These are phyloP conservation scores for Taurulus bubalis DNA, from an alignment of 2,113 vertebrate species.

Conservation along the genomic window DNA sequence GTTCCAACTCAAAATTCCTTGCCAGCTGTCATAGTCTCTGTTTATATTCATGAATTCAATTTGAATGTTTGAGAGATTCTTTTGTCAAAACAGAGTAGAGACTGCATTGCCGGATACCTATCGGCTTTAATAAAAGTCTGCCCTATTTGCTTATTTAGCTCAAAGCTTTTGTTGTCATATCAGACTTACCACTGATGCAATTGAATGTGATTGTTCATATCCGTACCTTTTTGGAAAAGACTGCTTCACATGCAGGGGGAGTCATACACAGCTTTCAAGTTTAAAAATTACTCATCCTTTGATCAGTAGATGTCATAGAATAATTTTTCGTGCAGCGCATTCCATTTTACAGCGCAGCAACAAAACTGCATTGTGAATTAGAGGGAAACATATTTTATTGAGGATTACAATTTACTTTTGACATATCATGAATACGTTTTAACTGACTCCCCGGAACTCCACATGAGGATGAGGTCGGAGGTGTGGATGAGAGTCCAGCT, in stretches of 20 bases:
- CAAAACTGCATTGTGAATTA: background rate
- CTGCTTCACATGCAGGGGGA: constrained; percentile 28
- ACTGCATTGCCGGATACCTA: constrained; percentile 40
- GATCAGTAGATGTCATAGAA: constrained; percentile 15
- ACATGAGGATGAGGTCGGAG: background rate
- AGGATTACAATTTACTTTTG: background rate
- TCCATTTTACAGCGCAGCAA: background rate
- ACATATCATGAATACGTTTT: background rate
- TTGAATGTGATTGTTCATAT: constrained; percentile 37
- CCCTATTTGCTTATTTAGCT: constrained; percentile 54
- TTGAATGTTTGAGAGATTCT: constrained; percentile 67
- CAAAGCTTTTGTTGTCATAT: constrained; percentile 50
- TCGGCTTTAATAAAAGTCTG: constrained; percentile 48
- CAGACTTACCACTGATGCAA: constrained; percentile 22
- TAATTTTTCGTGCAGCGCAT: background rate
- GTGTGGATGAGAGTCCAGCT: background rate
- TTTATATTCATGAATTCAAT: constrained; percentile 76
- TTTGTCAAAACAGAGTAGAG: constrained; percentile 62
- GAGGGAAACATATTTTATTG: background rate
- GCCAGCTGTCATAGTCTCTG: constrained; percentile 60
- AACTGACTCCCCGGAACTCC: background rate
- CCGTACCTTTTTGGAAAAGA: background rate
- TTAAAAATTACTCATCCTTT: constrained; percentile 10
- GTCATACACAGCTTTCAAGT: background rate
- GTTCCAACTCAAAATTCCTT: constrained; percentile 62